Evolutionary conservation across 1,140 invertebrate species (phyloP).

Genomic region (Rhagoletis pomonella): DNA sequence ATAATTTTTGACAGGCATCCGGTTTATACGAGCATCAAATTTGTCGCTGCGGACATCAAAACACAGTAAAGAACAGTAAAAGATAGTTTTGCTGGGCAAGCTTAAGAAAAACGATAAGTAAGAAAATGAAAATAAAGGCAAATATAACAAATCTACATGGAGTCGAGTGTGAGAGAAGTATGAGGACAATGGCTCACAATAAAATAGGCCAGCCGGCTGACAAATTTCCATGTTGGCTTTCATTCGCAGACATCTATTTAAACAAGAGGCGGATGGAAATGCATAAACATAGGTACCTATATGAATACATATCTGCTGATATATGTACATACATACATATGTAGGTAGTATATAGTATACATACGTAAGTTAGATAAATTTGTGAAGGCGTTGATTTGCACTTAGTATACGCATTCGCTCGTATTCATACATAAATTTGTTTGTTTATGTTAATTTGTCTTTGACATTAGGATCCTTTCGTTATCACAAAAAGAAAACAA

Average conservation of each 20-base stretch:
- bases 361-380: no score
- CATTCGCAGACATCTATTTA: neutral
- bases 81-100: neutral
- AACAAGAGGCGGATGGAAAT: neutral
- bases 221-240: neutral
- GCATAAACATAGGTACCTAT: neutral
- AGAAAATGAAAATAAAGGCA: neutral
- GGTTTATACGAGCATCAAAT: neutral
- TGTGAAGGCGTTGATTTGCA: neutral
- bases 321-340: no score
- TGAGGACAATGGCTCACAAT: neutral
- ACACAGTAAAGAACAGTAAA: neutral
- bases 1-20: conserved; percentile 8
- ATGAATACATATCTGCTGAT: no score
- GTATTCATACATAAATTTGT: neutral
- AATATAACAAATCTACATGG: neutral
- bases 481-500: neutral
- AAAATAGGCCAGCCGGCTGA: neutral
- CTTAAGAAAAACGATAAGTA: neutral
- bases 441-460: neutral
- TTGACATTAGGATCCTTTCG: neutral
- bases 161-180: no score
- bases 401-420: neutral
- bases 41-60: neutral
- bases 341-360: no score